phyloP scores from a whole-genome alignment of 2,797 vertebrate species.

The Ceryle rudis region DNA sequence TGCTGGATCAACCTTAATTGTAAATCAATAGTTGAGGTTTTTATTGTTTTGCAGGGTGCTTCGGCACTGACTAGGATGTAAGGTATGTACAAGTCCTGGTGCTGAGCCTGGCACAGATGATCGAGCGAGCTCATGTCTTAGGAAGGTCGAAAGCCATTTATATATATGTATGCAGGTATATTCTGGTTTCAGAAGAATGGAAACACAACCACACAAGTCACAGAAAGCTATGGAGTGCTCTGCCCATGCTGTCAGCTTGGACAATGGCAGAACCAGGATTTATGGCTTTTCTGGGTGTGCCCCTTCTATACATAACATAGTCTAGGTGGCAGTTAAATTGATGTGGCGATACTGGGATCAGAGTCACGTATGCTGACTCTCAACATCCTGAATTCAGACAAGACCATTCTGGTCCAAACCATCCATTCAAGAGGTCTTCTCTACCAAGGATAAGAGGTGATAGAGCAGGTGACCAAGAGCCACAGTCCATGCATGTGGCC shows the following conservation, averaged over 20 bases:
- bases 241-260: background rate
- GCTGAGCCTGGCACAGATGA: background rate
- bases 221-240: background rate
- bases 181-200: background rate
- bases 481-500: accelerated
- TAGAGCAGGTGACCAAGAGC: background rate
- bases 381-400: background rate
- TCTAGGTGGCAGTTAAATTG: background rate
- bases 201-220: background rate
- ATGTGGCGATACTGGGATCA: background rate
- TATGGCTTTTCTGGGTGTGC: background rate
- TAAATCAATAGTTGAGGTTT: background rate
- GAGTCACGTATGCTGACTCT: background rate
- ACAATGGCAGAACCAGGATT: background rate
- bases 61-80: background rate
- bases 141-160: background rate
- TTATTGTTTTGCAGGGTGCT: background rate
- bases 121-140: accelerated
- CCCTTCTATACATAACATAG: background rate
- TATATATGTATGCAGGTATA: accelerated
- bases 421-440: background rate
- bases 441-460: background rate
- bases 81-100: background rate
- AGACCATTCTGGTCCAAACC: background rate
- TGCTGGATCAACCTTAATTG: background rate